phyloP scores from a whole-genome alignment of 2,797 vertebrate genomes.

The Nannoperca australis region DNA sequence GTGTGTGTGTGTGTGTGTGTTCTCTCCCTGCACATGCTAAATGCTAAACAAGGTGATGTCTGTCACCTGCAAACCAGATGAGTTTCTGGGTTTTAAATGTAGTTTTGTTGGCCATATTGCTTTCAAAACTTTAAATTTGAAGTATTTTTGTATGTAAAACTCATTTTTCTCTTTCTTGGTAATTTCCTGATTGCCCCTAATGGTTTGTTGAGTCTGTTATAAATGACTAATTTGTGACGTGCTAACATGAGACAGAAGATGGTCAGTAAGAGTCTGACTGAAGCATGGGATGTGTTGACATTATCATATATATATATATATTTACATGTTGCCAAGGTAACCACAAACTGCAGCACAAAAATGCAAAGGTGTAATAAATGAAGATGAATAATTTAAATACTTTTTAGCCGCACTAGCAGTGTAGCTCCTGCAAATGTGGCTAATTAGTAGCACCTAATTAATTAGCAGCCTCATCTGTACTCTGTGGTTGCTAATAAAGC shows the following conservation, averaged over 20 bases:
- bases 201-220: conserved; percentile 52
- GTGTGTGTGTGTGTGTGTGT: not conserved
- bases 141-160: conserved; percentile 2
- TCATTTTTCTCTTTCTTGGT: conserved; percentile 6
- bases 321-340: too few species aligned
- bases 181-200: conserved; percentile 37
- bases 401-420: not conserved
- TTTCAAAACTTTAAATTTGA: not conserved
- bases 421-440: not conserved
- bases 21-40: not conserved
- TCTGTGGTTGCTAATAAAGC: not conserved
- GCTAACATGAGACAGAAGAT: too few species aligned
- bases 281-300: too few species aligned
- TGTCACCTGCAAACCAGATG: not conserved
- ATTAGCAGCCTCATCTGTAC: not conserved
- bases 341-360: not conserved
- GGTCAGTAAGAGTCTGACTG: too few species aligned
- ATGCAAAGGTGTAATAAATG: not conserved
- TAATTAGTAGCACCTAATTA: not conserved
- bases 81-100: not conserved
- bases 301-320: too few species aligned
- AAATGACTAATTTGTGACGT: conserved; percentile 43
- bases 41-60: not conserved
- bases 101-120: not conserved
- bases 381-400: too few species aligned